Conservation (phyloP, 1,140 invertebrate species). For the Tetramorium parvispinum region DNA sequence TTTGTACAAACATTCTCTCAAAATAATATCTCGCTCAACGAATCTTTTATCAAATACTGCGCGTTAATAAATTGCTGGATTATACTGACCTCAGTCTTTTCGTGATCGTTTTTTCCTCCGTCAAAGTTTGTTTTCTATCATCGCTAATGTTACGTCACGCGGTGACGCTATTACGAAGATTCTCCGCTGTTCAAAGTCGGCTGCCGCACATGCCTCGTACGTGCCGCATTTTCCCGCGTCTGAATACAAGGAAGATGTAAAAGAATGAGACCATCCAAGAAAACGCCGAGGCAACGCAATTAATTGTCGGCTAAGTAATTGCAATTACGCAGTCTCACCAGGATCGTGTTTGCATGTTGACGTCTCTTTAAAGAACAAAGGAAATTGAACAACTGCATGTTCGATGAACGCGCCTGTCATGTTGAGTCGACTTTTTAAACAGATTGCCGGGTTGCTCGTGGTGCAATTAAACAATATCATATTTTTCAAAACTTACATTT, state of each 20-base stretch:
- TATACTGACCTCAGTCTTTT: not conserved
- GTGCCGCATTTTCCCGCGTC: slow-evolving; percentile 24
- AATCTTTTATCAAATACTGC: slow-evolving; percentile 3
- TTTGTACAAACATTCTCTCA: not conserved
- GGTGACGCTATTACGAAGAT: slow-evolving; percentile 26
- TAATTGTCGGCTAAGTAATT: slow-evolving; percentile 51
- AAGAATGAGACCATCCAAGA: slow-evolving; percentile 19
- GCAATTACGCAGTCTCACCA: slow-evolving; percentile 31
- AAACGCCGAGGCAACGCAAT: slow-evolving; percentile 39
- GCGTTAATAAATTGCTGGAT: not conserved
- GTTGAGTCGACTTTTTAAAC: slow-evolving; percentile 19
- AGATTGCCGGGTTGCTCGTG: not conserved
- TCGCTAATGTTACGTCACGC: slow-evolving; percentile 44
- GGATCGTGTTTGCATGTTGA: not conserved
- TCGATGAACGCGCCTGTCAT: not conserved
- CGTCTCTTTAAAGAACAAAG: not conserved
- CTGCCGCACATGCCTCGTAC: not conserved
- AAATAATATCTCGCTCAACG: not conserved
- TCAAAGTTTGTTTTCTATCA: slow-evolving; percentile 28
- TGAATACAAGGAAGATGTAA: slow-evolving; percentile 18
- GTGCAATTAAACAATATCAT: not conserved
- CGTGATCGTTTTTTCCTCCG: not conserved
- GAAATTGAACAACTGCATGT: slow-evolving; percentile 19
- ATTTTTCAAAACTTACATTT: not conserved
- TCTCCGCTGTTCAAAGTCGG: slow-evolving; percentile 35